Evolutionary conservation across 92 coral and sea anemone genomes (phyloP), one percentile per base, ranked within the genome.

Genomic region (Hydrozoanthus gracilis): DNA sequence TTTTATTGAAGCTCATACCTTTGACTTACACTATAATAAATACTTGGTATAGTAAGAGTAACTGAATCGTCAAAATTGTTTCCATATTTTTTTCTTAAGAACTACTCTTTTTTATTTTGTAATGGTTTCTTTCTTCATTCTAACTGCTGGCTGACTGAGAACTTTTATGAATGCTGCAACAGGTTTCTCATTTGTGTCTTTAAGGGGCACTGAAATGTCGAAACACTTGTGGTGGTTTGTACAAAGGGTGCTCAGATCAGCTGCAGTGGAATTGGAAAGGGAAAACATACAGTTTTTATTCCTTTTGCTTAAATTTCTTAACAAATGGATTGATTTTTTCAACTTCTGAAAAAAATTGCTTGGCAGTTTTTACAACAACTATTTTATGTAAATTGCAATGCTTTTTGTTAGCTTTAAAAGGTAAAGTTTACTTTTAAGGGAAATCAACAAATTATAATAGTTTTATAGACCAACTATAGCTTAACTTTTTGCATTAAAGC

Each of bases 211-310:
- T 64, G 60, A 79, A 79, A 79, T 61, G 84, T 3, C 8, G 84
- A 79, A 79, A 79, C 47, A 60, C 1, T 45, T n/a, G 20, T 4
- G 49, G 73, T 79, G 60, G 35, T 79, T 79, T 62, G 27, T 64
- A 68, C 62, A 79, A 79, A 79, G 71, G 84, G 16, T 62, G 46
- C 64, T 79, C 84, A 79, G 18, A 79, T 27, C 18, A 64, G 84
- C 27, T 4, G 35, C 84, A 64, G 16, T 64, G 47, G 39, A 27
- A 27, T 16, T 39, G 83, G 66, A 79, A 60, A 68, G 5, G 9
- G 47, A 78, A 44, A 7, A 3, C 73, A 18, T 27, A 27, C 39
- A 27, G 39, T 27, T 27, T 2, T 27, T 27, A 27, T 27, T 27
- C 39, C 39, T 27, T 27, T 27, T 27, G 39, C 39, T 27, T 27